These are phyloP conservation scores for Bagarius yarrelli DNA, from an alignment of 2,113 vertebrate species.

Conservation along the genomic window DNA sequence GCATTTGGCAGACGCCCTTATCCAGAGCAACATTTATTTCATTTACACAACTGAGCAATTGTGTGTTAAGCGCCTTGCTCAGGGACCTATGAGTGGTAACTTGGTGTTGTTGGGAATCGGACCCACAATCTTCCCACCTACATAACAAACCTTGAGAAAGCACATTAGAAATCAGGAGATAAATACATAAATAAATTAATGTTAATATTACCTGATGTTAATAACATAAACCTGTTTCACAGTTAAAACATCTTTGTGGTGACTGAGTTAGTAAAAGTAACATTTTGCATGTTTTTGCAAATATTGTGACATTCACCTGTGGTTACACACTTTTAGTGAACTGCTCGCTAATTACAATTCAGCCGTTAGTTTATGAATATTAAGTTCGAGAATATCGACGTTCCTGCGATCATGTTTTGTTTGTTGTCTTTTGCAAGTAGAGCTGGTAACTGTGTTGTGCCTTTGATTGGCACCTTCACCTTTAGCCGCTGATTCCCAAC, in stretches of 20 bases:
- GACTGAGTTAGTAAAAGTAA: neutral
- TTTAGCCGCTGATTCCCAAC: slow-evolving; percentile 44
- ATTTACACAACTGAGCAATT: too few species aligned
- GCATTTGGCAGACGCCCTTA: too few species aligned
- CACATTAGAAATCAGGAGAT: too few species aligned
- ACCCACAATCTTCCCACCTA: too few species aligned
- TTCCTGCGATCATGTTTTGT: slow-evolving; percentile 20
- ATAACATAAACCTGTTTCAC: slow-evolving; percentile 2
- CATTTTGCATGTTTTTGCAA: neutral
- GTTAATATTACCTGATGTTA: neutral
- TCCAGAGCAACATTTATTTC: too few species aligned
- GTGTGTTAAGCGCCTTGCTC: too few species aligned
- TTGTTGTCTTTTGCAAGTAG: slow-evolving; percentile 30
- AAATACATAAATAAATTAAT: neutral
- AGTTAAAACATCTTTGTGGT: neutral
- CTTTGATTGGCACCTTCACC: slow-evolving; percentile 47
- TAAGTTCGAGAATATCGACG: neutral
- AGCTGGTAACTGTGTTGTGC: slow-evolving; percentile 23
- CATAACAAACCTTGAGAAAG: too few species aligned
- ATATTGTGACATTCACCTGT: neutral
- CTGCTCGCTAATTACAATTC: neutral
- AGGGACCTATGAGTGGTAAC: too few species aligned
- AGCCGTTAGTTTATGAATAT: neutral
- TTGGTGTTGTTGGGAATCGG: too few species aligned
- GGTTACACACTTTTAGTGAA: neutral